Percentiles rank a stretch among this genome's conserved stretches.
Conservation (phyloP, 2,888 invertebrate genomes). For the Diogma glabrata region DNA sequence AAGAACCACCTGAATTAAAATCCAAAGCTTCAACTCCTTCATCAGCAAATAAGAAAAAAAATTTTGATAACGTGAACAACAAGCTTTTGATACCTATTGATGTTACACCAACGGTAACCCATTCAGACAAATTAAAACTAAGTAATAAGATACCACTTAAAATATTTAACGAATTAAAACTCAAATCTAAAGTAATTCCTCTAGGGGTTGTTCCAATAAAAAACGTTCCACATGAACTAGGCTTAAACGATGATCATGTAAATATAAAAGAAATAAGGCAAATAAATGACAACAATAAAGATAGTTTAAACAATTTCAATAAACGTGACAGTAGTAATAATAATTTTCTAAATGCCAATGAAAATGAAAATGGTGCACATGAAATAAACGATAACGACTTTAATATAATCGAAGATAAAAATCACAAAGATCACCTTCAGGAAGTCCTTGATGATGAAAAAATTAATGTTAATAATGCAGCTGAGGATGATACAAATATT, state of each 20-base stretch:
- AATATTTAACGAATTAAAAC: too few species aligned
- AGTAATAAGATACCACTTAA: too few species aligned
- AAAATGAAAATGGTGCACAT: constrained; percentile 33
- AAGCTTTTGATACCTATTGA: neutral
- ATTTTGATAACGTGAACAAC: neutral
- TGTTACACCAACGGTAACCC: neutral
- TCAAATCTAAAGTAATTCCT: constrained; percentile 28
- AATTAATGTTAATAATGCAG: constrained; percentile 21
- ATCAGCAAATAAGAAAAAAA: constrained; percentile 6
- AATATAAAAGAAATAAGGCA: constrained; percentile 4
- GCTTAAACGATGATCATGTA: constrained; percentile 20
- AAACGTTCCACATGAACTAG: constrained; percentile 25
- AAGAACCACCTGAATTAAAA: constrained; percentile 26
- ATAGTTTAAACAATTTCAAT: constrained; percentile 1
- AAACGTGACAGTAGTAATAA: constrained; percentile 24
- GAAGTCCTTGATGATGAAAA: constrained; percentile 23
- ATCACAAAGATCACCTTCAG: constrained; percentile 17
- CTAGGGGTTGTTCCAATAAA: constrained; percentile 30
- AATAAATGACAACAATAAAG: constrained; percentile 5
- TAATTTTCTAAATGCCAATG: constrained; percentile 16
- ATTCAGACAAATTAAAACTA: too few species aligned
- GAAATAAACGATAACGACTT: constrained; percentile 32
- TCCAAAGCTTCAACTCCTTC: constrained; percentile 23
- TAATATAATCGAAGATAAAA: constrained; percentile 26
- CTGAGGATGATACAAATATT: constrained; percentile 27